phyloP scores from a whole-genome alignment of 2,797 vertebrate species.

The Argyrosomus regius region DNA sequence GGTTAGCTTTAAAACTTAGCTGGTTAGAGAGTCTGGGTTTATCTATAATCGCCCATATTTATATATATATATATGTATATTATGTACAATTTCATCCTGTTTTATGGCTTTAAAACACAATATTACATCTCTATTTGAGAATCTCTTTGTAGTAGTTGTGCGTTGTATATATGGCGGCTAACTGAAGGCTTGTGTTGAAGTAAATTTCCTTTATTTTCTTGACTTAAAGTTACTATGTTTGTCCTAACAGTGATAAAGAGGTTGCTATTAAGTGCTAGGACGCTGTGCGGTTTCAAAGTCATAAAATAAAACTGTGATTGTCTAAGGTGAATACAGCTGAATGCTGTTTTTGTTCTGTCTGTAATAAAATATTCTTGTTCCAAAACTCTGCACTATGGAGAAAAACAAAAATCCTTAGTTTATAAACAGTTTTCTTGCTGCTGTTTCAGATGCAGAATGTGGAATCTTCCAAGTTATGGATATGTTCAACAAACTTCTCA shows the following conservation, averaged over 20 bases:
- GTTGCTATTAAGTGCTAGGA: constrained; percentile 35
- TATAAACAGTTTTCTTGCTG: neutral
- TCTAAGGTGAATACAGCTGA: neutral
- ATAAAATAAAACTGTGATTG: neutral
- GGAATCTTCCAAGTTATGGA: neutral
- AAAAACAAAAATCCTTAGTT: neutral
- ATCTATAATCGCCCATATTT: constrained; percentile 16
- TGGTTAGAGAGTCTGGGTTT: constrained; percentile 5
- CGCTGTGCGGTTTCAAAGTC: constrained; percentile 9
- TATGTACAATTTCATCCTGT: constrained; percentile 37
- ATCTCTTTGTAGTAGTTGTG: constrained; percentile 60
- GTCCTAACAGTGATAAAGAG: neutral
- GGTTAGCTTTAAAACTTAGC: constrained; percentile 29
- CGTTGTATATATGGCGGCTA: constrained; percentile 64
- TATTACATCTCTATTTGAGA: constrained; percentile 5
- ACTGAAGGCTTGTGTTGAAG: constrained; percentile 49
- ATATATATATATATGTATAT: constrained; percentile 25
- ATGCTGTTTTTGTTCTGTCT: neutral
- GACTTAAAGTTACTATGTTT: neutral
- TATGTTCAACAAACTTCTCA: neutral
- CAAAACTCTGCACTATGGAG: neutral
- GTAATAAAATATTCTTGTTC: constrained; percentile 1
- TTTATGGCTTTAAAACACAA: constrained; percentile 66
- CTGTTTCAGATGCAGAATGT: neutral
- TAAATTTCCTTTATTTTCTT: neutral